Conservation (phyloP, 2,113 vertebrate genomes). For the Brachyhypopomus occidentalis region DNA sequence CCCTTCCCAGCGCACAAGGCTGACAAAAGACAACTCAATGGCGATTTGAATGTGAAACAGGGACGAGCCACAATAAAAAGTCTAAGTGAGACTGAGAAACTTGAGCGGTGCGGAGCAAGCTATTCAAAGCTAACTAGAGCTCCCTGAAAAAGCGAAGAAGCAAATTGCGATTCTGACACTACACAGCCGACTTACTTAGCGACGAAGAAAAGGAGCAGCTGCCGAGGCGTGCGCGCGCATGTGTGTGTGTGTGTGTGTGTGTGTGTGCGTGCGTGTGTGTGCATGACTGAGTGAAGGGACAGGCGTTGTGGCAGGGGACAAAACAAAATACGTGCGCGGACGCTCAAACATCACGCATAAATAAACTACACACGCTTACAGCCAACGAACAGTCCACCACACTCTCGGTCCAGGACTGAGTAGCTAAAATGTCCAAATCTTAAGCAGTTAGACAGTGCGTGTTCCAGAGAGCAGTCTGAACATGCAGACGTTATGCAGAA, state of each 20-base stretch:
- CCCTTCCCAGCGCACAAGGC: constrained; percentile 72
- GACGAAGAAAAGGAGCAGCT: neutral
- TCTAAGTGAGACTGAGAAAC: constrained; percentile 50
- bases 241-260: neutral
- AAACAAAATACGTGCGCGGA: neutral
- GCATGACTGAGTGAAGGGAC: neutral
- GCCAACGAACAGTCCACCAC: too few species aligned
- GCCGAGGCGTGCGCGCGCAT: neutral
- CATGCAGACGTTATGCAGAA: too few species aligned
- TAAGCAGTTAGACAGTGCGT: too few species aligned
- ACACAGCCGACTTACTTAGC: neutral
- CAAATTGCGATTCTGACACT: too few species aligned
- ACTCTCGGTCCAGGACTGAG: too few species aligned
- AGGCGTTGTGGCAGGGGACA: neutral
- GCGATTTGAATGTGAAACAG: constrained; percentile 79
- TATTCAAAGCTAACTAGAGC: constrained; percentile 20
- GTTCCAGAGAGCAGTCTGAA: too few species aligned
- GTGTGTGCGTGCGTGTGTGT: neutral
- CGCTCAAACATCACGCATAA: too few species aligned
- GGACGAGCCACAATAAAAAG: constrained; percentile 31
- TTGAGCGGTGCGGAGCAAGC: constrained; percentile 14
- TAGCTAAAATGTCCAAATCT: too few species aligned
- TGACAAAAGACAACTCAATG: constrained; percentile 74
- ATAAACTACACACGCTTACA: too few species aligned
- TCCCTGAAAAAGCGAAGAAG: constrained; percentile 29